Percentiles rank a stretch among this genome's conserved stretches.
phyloP scores from a whole-genome alignment of 2,888 invertebrate genomes.

The Stenoptilia bipunctidactyla region DNA sequence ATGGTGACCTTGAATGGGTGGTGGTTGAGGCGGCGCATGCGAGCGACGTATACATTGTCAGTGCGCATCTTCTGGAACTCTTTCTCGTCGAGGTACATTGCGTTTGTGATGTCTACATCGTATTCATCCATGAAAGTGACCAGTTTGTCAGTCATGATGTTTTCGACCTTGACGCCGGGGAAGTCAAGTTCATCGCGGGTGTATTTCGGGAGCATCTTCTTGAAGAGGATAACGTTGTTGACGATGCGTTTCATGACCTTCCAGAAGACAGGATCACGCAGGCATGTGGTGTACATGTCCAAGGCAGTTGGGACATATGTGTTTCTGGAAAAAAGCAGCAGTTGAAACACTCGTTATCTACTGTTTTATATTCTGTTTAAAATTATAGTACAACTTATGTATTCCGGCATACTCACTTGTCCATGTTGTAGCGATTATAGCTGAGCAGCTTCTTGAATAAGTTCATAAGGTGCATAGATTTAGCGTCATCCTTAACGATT shows the following conservation, averaged over 20 bases:
- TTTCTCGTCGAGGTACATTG: conserved; percentile 57
- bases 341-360: too few relatives aligned
- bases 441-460: conserved; percentile 43
- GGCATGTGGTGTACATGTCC: conserved; percentile 74
- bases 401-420: conserved; percentile 35
- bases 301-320: conserved; percentile 71
- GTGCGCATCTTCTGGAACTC: conserved; percentile 61
- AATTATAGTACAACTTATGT: not conserved
- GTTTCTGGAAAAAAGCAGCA: conserved; percentile 27
- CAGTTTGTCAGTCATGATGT: conserved; percentile 74
- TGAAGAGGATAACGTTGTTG: conserved; percentile 71
- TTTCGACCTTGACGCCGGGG: conserved; percentile 75
- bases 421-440: conserved; percentile 44
- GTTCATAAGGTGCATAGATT: conserved; percentile 52
- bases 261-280: conserved; percentile 82
- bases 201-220: conserved; percentile 71
- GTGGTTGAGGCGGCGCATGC: conserved; percentile 75
- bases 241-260: conserved; percentile 74
- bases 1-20: conserved; percentile 74
- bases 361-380: not conserved
- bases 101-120: conserved; percentile 76
- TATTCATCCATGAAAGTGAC: conserved; percentile 79
- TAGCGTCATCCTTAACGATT: conserved; percentile 64
- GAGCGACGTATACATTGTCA: conserved; percentile 62
- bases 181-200: conserved; percentile 71